Base-by-base conservation (phyloP, 2,888 invertebrate genomes). In the Lypha dubia region DNA sequence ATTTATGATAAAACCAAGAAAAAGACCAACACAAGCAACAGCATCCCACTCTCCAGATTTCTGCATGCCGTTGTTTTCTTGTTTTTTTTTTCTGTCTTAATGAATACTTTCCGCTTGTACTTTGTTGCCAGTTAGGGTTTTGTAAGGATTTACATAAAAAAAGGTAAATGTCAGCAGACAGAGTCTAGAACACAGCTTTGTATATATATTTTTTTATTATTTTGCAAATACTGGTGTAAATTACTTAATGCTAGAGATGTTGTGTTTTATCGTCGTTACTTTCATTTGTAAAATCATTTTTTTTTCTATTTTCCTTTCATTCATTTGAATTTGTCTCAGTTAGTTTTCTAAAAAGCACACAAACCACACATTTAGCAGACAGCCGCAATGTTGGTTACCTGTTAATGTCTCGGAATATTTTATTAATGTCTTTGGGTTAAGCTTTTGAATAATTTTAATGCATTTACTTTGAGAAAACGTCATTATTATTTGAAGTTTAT, bases 131-230 rank as follows among this genome's bases (percentile, higher is more conserved):
- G 51, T 49, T 32, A 15, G 17, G 67, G 22, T 53, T 63, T 76
- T 68, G 24, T 38, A 58, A 24, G 28, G 35, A 56, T 63, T 71
- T 71, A 24, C 60, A 60, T 74, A 15, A 75, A 15, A 75, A 75
- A 75, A 68, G 62, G 68, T 62, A 75, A 68, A 75, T 68, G 74
- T 70, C 68, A 75, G 68, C 65, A 75, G 74, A 81, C 80, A 75
- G 46, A 44, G 62, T 81, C 74, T 67, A 60, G 32, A 62, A 51
- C 5, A 32, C 5, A 32, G 20, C 13, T 17, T 24, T 49, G 68
- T 60, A 17, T 68, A 68, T 44, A 28, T 17, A 58, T n/a, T n/a
- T 68, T 77, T 44, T 38, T 17, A 58, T n/a, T n/a, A n/a, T n/a
- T n/a, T n/a, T n/a, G 58, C n/a, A 73, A 22, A 60, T 46, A 51